phyloP scores from a whole-genome alignment of 2,888 invertebrate species.

The Sesamia inferens region DNA sequence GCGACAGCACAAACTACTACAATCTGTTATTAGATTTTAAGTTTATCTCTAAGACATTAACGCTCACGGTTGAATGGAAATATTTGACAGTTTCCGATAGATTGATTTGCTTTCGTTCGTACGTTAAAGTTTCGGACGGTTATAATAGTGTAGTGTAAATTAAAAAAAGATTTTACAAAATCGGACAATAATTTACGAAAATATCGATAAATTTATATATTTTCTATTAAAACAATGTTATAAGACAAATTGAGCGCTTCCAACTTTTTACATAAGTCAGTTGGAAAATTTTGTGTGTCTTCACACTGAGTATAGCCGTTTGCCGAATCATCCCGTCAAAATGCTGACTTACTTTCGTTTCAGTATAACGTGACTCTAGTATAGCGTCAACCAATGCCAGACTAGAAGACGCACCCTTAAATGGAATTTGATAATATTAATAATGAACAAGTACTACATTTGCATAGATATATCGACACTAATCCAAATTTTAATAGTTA shows the following conservation, averaged over 20 bases:
- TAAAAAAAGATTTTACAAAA: neutral
- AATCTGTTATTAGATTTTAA: too few relatives aligned
- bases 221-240: neutral
- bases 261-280: neutral
- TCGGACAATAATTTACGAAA: neutral
- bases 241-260: neutral
- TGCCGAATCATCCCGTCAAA: neutral
- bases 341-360: neutral
- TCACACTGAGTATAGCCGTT: neutral
- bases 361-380: neutral
- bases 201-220: neutral
- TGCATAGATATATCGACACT: neutral
- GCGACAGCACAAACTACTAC: too few relatives aligned
- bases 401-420: neutral
- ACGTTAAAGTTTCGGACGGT: neutral
- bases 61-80: too few relatives aligned
- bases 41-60: too few relatives aligned
- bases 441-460: neutral
- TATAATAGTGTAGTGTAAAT: neutral
- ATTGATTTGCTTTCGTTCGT: too few relatives aligned
- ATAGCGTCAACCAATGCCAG: neutral
- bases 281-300: neutral
- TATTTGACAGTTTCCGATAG: too few relatives aligned
- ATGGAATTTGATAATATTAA: neutral
- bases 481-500: neutral